Percentiles rank a stretch among this genome's conserved stretches.
These are phyloP conservation scores for Coturnix japonica DNA, from an alignment of 2,113 vertebrate species.

Conservation along the genomic window DNA sequence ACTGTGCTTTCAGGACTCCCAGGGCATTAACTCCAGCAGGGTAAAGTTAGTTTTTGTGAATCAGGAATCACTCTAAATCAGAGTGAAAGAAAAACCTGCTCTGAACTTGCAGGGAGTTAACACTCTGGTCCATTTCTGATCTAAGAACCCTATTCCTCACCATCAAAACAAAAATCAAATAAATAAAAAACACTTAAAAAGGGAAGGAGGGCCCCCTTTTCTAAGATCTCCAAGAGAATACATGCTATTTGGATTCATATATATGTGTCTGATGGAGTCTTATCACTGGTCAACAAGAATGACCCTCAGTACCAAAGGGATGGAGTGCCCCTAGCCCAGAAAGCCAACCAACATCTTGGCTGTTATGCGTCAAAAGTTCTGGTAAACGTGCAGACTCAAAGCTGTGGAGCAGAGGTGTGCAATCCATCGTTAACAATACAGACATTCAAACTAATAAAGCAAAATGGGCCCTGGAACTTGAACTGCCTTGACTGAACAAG, in stretches of 20 bases:
- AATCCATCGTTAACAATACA: not conserved
- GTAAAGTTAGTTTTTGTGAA: not conserved
- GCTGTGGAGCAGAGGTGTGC: not conserved
- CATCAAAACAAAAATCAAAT: not conserved
- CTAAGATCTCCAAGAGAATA: not conserved
- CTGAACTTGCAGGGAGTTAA: not conserved
- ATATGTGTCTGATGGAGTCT: not conserved
- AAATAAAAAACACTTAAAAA: not conserved
- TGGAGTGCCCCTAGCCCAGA: not conserved
- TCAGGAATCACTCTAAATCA: not conserved
- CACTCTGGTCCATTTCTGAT: not conserved
- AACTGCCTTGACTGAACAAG: not conserved
- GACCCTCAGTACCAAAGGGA: rapidly evolving
- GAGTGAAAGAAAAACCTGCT: not conserved
- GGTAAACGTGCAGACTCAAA: not conserved
- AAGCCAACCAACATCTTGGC: not conserved
- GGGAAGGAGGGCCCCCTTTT: not conserved
- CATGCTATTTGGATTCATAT: rapidly evolving
- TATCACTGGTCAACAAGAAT: not conserved
- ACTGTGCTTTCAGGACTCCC: not conserved
- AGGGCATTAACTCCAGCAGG: not conserved
- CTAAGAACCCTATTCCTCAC: not conserved
- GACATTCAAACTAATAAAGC: not conserved
- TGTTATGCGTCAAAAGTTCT: not conserved
- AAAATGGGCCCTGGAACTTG: not conserved